Evolutionary conservation across 2,888 invertebrate species (phyloP).

Genomic region (Cistogaster globosa): DNA sequence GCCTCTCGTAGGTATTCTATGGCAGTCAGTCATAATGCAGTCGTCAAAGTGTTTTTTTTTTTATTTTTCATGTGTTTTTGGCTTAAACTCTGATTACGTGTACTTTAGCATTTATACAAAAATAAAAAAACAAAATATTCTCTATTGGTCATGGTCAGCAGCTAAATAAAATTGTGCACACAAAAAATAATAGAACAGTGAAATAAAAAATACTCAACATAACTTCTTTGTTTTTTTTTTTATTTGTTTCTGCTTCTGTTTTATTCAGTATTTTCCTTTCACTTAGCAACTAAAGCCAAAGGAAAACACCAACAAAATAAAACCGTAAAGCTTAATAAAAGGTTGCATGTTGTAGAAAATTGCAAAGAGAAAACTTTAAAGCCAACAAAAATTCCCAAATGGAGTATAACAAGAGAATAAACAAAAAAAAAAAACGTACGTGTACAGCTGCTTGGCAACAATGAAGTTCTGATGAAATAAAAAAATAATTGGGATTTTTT

Average conservation of each 20-base stretch:
- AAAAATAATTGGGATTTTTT: slow-evolving; percentile 7
- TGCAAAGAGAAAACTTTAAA: slow-evolving; percentile 39
- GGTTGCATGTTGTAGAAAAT: slow-evolving; percentile 55
- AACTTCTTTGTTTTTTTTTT: slow-evolving; percentile 23
- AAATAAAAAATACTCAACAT: slow-evolving; percentile 53
- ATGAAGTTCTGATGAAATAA: slow-evolving; percentile 13
- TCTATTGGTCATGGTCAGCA: slow-evolving; percentile 72
- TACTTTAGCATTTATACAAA: slow-evolving; percentile 32
- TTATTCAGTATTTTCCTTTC: slow-evolving; percentile 65
- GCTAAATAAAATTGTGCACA: slow-evolving; percentile 42
- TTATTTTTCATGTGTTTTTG: slow-evolving; percentile 3
- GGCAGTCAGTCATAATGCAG: slow-evolving; percentile 64
- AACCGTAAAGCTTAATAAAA: slow-evolving; percentile 53
- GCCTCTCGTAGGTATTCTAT: slow-evolving; percentile 26
- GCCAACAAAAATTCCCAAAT: slow-evolving; percentile 54
- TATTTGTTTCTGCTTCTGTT: slow-evolving; percentile 40
- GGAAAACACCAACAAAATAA: slow-evolving; percentile 43
- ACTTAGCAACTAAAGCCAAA: slow-evolving; percentile 61
- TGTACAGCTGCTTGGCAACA: slow-evolving; percentile 61
- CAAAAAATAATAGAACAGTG: slow-evolving; percentile 56
- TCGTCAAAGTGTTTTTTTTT: slow-evolving; percentile 39
- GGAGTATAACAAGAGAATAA: slow-evolving; percentile 41
- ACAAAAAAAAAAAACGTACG: slow-evolving; percentile 8
- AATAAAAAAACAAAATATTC: slow-evolving; percentile 1
- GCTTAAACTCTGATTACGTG: slow-evolving; percentile 34